phyloP scores from a whole-genome alignment of 2,888 invertebrate species.

The Xanthorhoe spadicearia region DNA sequence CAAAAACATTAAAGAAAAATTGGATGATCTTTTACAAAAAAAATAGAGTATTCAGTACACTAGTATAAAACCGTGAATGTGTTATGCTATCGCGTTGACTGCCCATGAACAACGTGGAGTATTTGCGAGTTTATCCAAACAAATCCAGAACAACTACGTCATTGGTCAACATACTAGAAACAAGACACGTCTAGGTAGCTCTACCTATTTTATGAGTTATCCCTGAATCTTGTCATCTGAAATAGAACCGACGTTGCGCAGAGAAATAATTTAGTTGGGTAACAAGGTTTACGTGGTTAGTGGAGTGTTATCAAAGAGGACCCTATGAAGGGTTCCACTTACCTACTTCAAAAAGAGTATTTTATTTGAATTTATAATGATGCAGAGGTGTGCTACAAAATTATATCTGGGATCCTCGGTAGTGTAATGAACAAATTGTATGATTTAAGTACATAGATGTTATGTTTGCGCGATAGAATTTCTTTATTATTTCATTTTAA shows the following conservation, averaged over 20 bases:
- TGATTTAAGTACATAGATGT: too few relatives aligned
- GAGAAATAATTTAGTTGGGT: slow-evolving; percentile 16
- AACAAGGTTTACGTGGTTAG: slow-evolving; percentile 10
- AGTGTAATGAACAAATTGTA: too few relatives aligned
- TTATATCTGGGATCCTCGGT: too few relatives aligned
- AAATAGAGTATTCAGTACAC: too few relatives aligned
- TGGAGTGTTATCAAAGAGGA: slow-evolving; percentile 3
- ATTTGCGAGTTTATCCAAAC: neutral
- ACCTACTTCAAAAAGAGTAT: neutral
- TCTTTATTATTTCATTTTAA: too few relatives aligned
- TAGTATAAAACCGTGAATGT: too few relatives aligned
- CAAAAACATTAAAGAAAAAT: too few relatives aligned
- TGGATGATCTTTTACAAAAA: too few relatives aligned
- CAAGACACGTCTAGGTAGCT: neutral
- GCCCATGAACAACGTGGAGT: too few relatives aligned
- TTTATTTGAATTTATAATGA: neutral
- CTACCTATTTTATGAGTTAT: slow-evolving; percentile 13
- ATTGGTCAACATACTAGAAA: neutral
- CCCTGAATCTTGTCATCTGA: slow-evolving; percentile 3
- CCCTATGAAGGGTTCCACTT: neutral
- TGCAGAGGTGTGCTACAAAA: too few relatives aligned
- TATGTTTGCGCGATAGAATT: too few relatives aligned
- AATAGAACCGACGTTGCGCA: neutral
- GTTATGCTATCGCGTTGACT: too few relatives aligned
- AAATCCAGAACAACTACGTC: neutral